Evolutionary conservation across 2,888 invertebrate genomes (phyloP), one percentile per base, ranked within the genome.

Genomic region (Lutraria lutraria): DNA sequence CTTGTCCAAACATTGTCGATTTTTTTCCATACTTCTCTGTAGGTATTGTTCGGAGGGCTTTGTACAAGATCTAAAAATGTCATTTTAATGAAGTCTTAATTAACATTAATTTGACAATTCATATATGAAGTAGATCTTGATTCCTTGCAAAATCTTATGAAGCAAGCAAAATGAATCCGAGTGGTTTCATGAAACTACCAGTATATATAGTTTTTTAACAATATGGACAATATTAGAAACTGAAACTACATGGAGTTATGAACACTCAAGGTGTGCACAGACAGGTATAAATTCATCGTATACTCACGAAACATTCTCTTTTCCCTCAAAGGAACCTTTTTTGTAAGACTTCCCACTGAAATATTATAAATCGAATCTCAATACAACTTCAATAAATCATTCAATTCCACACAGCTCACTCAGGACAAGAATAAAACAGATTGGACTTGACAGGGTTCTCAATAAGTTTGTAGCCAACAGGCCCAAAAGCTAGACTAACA

Each of bases 11-110:
- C 68, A 86, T 56, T 86, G 79, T 53, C 84, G 53, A 72, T 84
- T 89, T 63, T 89, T 89, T 15, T 91, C 89, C 13, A 82, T 29
- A 29, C 89, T 85, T 85, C 85, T 63, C 56, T 89, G 86, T 56
- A 91, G 52, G 60, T 87, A 91, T 29, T 89, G 86, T 15, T 88
- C 81, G 29, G 63, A 25, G n/a, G 60, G 15, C n/a, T 80, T 84
- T 0, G 52, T 16, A 21, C 43, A 31, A 0, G 88, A 83, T 82
- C 88, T 88, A 63, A 31, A 56, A 86, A 25, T 12, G 4, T n/a
- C 4, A 68, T n/a, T 68, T 25, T 25, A 25, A 25, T 25, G 2
- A 43, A 43, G 43, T 8, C 56, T 6, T 6, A 21, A 56, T 21
- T 13, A 19, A 56, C 21, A 56, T n/a, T n/a, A n/a, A n/a, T n/a